Evolutionary conservation across 2,113 vertebrate species (phyloP), one percentile per base, ranked within the genome.

Genomic region (Sphaerodactylus townsendi): DNA sequence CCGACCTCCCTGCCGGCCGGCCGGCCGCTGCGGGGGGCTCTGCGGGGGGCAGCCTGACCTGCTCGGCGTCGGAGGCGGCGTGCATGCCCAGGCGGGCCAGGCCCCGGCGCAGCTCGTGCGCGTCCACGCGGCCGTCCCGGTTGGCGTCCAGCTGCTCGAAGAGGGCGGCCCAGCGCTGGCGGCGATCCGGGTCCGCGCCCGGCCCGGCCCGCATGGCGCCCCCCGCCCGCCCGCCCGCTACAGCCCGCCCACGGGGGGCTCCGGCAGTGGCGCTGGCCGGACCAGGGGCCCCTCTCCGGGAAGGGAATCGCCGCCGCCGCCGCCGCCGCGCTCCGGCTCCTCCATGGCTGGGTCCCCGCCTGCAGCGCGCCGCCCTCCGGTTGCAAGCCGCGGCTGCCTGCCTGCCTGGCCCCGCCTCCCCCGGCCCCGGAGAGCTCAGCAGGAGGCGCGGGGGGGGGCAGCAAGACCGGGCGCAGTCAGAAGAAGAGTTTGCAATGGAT

Each of bases 91-190:
- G 92, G 17, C 93, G 93, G 1, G 95, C 95, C 92, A 98, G 94
- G 5, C 97, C 97, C 28, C 93, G 92, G 84, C 96, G 93, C 88
- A 98, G 95, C 92, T 98, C 98, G 33, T 88, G 59, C 78, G 98
- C 93, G 85, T 98, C 98, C 85, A 98, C 95, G 75, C 89, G 95
- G 85, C 98, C 98, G 87, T 98, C 97, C 93, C 96, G 96, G 93
- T 98, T 98, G 73, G 97, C 85, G 93, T 98, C 98, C 88, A 98
- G 94, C 91, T 97, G 93, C n/a, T 97, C 94, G 84, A 98, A 98
- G 48, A 98, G 96, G 85, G 95, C 93, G 41, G 95, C 93, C 96
- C 97, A 98, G 37, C 89, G 94, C 88, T 95, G 93, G 85, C 92
- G 91, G 76, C 95, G 92, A 46, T 97, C 97, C 1, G 87, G 89